Percentiles rank a stretch among this genome's conserved stretches.
These are phyloP conservation scores for Linepithema humile DNA, from an alignment of 1,140 invertebrate species.

Conservation along the genomic window DNA sequence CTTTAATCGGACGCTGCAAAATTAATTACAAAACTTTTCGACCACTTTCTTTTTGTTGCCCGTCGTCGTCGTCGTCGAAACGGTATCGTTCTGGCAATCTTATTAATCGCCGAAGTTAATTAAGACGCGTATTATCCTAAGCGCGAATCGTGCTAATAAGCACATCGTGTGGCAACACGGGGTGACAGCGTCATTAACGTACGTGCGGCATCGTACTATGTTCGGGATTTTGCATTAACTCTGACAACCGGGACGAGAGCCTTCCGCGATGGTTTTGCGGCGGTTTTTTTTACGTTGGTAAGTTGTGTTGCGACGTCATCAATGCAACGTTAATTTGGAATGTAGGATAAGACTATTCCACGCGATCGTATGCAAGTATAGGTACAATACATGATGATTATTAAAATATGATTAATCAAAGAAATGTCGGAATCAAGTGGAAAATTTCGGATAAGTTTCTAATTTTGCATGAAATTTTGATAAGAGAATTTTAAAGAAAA, in stretches of 20 bases:
- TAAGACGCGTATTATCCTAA: constrained; percentile 60
- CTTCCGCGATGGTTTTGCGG: constrained; percentile 15
- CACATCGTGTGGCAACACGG: constrained; percentile 18
- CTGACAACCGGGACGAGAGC: constrained; percentile 33
- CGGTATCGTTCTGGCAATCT: constrained; percentile 28
- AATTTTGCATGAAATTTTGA: no score
- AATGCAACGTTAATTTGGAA: neutral
- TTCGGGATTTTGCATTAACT: constrained; percentile 61
- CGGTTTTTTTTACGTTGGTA: constrained; percentile 17
- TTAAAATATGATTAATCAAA: no score
- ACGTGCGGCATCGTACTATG: constrained; percentile 49
- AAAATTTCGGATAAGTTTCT: no score
- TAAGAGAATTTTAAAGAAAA: no score
- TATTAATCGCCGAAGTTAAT: constrained; percentile 53
- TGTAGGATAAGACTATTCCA: neutral
- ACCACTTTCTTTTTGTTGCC: neutral
- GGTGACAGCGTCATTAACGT: constrained; percentile 59
- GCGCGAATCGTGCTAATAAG: constrained; percentile 39
- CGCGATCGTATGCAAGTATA: neutral
- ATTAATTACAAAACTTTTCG: neutral
- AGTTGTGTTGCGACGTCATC: neutral
- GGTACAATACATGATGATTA: no score
- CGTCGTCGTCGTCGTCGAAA: constrained; percentile 28
- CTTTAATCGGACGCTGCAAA: neutral
- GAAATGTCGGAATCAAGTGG: no score